A percentile compares a stretch with the other conserved stretches of the same genome.
phyloP scores from a whole-genome alignment of 2,797 vertebrate genomes.

The Platyrinchus mystaceus region DNA sequence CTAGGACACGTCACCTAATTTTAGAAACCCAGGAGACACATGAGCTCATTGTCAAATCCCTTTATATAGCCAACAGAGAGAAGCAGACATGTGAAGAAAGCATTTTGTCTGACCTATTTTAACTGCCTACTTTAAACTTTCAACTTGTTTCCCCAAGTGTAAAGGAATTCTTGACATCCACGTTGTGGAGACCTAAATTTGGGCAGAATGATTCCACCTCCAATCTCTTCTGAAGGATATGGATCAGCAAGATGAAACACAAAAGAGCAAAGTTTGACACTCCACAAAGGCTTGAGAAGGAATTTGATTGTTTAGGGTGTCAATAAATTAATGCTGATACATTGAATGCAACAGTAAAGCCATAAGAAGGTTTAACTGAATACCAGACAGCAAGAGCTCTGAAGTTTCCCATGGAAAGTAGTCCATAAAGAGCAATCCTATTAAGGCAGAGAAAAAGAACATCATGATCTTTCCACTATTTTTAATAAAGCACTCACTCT shows the following conservation, averaged over 20 bases:
- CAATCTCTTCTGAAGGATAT: background rate
- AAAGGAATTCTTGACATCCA: background rate
- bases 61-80: background rate
- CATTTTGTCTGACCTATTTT: conserved; percentile 25
- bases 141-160: background rate
- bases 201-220: background rate
- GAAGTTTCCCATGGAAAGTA: background rate
- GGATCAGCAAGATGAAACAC: background rate
- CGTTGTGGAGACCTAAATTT: background rate
- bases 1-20: background rate
- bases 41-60: background rate
- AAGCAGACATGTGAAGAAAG: background rate
- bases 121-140: background rate
- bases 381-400: background rate
- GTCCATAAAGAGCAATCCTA: background rate
- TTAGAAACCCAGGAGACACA: background rate
- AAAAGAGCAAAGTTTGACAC: background rate
- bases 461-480: background rate
- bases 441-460: background rate
- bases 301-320: background rate
- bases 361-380: background rate
- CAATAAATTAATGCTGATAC: background rate
- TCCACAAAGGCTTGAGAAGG: background rate
- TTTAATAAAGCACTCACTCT: background rate
- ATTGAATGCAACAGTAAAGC: background rate